These are phyloP conservation scores for Catamblyrhynchus diadema DNA, from an alignment of 2,797 vertebrate species.

Conservation along the genomic window DNA sequence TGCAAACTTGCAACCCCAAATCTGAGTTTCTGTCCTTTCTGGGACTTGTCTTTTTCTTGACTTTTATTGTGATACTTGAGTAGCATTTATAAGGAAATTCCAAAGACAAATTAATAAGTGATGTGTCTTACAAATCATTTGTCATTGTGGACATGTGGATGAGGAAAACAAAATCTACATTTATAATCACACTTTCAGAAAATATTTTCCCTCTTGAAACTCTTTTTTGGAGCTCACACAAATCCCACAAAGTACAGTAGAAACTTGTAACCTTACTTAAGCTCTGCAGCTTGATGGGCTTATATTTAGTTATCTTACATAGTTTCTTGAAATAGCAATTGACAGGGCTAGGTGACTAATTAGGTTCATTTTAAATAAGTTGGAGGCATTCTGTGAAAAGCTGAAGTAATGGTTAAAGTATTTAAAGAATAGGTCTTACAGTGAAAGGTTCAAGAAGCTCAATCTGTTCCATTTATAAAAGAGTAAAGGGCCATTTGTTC, in stretches of 20 bases:
- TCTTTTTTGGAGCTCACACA: background rate
- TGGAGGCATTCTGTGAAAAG: background rate
- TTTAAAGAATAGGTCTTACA: background rate
- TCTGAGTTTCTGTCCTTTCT: background rate
- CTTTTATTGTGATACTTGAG: background rate
- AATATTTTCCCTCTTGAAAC: background rate
- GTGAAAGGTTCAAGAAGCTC: background rate
- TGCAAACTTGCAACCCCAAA: background rate
- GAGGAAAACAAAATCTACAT: constrained; percentile 2
- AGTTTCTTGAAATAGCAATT: background rate
- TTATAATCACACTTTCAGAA: background rate
- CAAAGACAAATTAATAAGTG: background rate
- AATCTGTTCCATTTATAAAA: background rate
- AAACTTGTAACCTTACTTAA: background rate
- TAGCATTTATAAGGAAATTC: background rate
- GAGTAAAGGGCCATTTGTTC: background rate
- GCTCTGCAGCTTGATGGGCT: background rate
- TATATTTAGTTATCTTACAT: constrained; percentile 2
- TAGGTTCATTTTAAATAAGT: constrained; percentile 6
- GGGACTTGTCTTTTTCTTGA: background rate
- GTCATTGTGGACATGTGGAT: background rate
- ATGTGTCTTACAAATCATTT: background rate
- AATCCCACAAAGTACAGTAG: background rate
- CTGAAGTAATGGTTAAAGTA: background rate
- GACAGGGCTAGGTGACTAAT: background rate